phyloP scores from a whole-genome alignment of 2,113 vertebrate species.

The Cryptoleucopteryx plumbea region DNA sequence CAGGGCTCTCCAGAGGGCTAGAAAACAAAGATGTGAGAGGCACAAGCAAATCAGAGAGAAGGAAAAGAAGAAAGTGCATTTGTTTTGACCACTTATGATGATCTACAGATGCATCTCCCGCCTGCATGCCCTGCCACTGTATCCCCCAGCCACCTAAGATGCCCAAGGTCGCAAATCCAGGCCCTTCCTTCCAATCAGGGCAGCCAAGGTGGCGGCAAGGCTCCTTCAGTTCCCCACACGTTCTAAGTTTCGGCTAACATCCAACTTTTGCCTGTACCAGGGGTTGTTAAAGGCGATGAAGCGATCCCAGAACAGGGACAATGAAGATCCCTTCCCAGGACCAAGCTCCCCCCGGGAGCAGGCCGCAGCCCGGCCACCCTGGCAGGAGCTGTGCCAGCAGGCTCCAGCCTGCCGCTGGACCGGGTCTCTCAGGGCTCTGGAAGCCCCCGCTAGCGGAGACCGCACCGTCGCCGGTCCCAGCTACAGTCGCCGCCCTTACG shows the following conservation, averaged over 20 bases:
- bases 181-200: accelerated
- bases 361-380: background rate
- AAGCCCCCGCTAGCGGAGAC: background rate
- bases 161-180: too few relatives aligned
- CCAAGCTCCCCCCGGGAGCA: background rate
- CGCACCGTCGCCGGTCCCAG: background rate
- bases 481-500: background rate
- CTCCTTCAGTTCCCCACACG: background rate
- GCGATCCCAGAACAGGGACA: background rate
- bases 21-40: background rate
- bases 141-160: background rate
- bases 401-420: too few relatives aligned
- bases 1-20: background rate
- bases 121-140: background rate
- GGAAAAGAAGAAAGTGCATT: background rate
- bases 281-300: background rate
- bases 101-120: background rate
- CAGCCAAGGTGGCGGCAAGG: background rate
- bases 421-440: background rate
- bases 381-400: background rate
- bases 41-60: accelerated
- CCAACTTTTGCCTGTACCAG: background rate
- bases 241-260: too few relatives aligned
- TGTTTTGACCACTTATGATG: background rate
- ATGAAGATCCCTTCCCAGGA: too few relatives aligned